A percentile compares a stretch with the other conserved stretches of the same genome.
Conservation (phyloP, 2,888 invertebrate genomes). For the Blomia tropicalis region DNA sequence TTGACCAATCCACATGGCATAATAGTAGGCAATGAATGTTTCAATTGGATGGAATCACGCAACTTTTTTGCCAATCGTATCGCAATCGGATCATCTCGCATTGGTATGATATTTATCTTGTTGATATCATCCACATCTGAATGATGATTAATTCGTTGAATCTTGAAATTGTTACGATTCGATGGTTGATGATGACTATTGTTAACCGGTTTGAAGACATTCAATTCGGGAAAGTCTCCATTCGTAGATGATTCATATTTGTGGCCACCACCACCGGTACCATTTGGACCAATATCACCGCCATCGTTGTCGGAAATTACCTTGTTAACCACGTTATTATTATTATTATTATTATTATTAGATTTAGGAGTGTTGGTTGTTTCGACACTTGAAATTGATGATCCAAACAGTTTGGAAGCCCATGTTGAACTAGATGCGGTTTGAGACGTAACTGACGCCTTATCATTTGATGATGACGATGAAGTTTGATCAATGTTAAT, state of each 20-base stretch:
- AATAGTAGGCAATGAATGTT: slow-evolving; percentile 59
- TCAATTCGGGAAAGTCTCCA: slow-evolving; percentile 3
- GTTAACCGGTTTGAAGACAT: neutral
- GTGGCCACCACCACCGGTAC: neutral
- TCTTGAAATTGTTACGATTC: no score
- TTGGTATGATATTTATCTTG: slow-evolving; percentile 13
- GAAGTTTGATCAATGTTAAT: no score
- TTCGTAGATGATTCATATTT: no score
- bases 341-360: neutral
- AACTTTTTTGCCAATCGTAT: slow-evolving; percentile 35
- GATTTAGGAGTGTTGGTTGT: neutral
- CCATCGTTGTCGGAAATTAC: neutral
- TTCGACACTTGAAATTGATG: no score
- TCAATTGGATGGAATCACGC: slow-evolving; percentile 50
- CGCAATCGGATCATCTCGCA: slow-evolving; percentile 23
- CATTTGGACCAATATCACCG: neutral
- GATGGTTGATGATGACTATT: neutral
- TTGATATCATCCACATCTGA: neutral
- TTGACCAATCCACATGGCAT: slow-evolving; percentile 80
- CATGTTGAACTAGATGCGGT: neutral
- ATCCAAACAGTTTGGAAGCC: neutral
- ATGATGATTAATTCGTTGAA: neutral
- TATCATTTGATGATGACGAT: neutral
- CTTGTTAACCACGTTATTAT: neutral
- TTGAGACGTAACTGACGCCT: neutral